Base-by-base conservation (phyloP, 2,888 invertebrate genomes). In the Rhaphigaster nebulosa region DNA sequence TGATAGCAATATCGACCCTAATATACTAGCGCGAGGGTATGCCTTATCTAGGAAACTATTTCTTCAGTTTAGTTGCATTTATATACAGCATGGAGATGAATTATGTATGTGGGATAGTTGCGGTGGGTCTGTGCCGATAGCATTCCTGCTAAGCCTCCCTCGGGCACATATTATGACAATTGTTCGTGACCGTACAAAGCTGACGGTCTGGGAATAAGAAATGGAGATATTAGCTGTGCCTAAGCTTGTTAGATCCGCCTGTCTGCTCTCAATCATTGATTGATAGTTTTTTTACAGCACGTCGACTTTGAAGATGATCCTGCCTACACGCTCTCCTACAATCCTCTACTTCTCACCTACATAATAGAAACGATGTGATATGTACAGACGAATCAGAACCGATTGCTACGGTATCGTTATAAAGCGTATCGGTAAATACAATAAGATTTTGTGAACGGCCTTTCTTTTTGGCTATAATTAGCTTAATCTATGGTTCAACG, bases 111-210 rank as follows among this genome's bases (percentile, higher is more conserved):
- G 84, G 84, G 45, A 84, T 45, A 26, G 41, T 80, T 80, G 80
- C 41, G 80, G 41, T 80, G 80, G 84, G 41, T 50, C 84, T 3
- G 6, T 26, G 80, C 80, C 41, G 41, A 80, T 80, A 65, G 65
- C 29, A 80, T n/a, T n/a, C 45, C 45, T n/a, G 45, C 34, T 45
- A 23, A 20, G 70, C 84, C 84, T 84, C 45, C 84, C 45, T 34
- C 45, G 20, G n/a, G 34, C 26, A 38, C 20, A 76, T 76, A 76
- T 76, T 76, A 76, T 76, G 70, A 76, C 70, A 76, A 76, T 76
- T 76, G 70, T 76, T 76, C 70, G 70, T 76, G 70, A 76, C 70
- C 70, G 70, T 76, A 76, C 70, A 76, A 34, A 34, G 70, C 70
- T 76, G 70, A 38, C 70, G 70, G 70, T n/a, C 38, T 18, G 84